Base-by-base conservation (phyloP, 92 coral and sea anemone species). In the Zoanthus solanderi region DNA sequence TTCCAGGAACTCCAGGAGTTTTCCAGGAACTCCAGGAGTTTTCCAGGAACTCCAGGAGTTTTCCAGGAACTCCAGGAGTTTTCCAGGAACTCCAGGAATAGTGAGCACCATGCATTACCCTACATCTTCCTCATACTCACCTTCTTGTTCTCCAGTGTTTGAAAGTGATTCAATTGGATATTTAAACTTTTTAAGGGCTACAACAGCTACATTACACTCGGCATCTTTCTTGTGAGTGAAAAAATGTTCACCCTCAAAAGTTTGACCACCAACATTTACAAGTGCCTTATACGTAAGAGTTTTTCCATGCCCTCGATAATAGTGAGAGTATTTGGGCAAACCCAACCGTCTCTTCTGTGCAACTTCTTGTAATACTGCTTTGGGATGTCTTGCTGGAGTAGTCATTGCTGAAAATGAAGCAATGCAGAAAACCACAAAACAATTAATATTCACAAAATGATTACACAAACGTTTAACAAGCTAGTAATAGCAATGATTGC, bases 181-280 rank as follows among this genome's bases (percentile, higher is more conserved):
- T 4, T 8, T 34, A 48, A 72, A 11, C 50, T 32, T 13, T 34
- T 72, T 72, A 44, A 32, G 50, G 34, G 76, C 76, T 23, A 37
- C 32, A 9, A 34, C 23, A 72, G 76, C 76, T 30, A 34, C 76
- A 37, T 72, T 72, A 9, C 50, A 32, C 4, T 72, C 76, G 1
- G 76, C 76, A 7, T 72, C 76, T 17, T 72, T 72, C 23, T 72
- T 72, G 50, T 72, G 76, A 72, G 14, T 10, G 50, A 72, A 72
- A 72, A 32, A 72, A 2, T 48, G 48, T 11, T 72, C 76, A 4
- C 76, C 50, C 50, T 72, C 50, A 37, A 72, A 72, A 44, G 13
- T 32, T 32, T 48, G n/a, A 16, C 7, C 5, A 34, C 76, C 76
- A 42, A 34, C 76, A n/a, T 37, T 72, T 72, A 72, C 76, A 42